These are phyloP conservation scores for Procambarus clarkii DNA, from an alignment of 1,140 invertebrate genomes.

Conservation along the genomic window DNA sequence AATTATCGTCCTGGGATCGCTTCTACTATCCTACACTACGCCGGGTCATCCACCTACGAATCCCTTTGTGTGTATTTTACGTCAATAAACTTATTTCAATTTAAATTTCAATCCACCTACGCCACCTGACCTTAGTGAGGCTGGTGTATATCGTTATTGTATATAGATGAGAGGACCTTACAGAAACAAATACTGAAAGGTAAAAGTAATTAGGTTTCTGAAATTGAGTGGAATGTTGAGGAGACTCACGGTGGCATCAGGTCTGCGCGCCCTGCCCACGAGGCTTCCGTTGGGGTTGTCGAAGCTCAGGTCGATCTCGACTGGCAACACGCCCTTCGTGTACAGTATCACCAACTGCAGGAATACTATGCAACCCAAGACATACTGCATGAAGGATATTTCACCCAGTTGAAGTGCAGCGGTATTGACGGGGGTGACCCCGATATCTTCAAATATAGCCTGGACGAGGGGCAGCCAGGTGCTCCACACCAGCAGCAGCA, in stretches of 20 bases:
- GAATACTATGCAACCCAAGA: background rate
- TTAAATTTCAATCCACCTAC: too few species aligned
- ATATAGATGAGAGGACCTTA: background rate
- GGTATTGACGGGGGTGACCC: constrained; percentile 17
- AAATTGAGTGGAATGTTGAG: too few species aligned
- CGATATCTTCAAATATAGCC: background rate
- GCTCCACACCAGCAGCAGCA: background rate
- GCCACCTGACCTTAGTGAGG: too few species aligned
- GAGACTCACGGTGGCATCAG: background rate
- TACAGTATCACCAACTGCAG: constrained; percentile 6
- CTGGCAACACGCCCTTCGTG: constrained; percentile 4
- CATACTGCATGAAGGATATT: constrained; percentile 29
- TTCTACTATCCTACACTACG: too few species aligned
- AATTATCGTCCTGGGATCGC: too few species aligned
- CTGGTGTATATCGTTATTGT: too few species aligned
- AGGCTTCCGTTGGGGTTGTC: background rate
- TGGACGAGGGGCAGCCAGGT: background rate
- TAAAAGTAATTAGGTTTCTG: background rate
- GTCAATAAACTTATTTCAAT: too few species aligned
- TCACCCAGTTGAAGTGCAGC: constrained; percentile 17
- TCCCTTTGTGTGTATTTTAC: too few species aligned
- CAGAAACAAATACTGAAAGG: background rate
- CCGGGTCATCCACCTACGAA: too few species aligned
- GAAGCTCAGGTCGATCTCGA: constrained; percentile 24
- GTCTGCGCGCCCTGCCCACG: background rate